These are phyloP conservation scores for Piaya cayana DNA, from an alignment of 2,113 vertebrate species.

Conservation along the genomic window DNA sequence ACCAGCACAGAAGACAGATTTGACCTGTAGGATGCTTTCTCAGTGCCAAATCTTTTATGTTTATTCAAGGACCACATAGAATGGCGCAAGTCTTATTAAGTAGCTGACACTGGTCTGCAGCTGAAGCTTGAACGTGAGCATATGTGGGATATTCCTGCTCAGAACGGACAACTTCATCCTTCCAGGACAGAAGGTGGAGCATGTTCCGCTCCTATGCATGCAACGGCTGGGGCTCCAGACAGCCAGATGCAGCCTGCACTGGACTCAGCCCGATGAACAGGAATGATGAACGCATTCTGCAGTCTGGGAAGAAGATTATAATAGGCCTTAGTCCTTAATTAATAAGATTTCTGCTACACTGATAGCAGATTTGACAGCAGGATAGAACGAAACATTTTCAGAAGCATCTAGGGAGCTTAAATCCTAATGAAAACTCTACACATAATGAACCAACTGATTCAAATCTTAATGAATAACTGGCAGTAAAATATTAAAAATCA, in stretches of 20 bases:
- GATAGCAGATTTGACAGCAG: constrained; percentile 34
- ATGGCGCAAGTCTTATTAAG: neutral
- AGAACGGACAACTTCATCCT: neutral
- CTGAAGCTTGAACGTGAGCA: neutral
- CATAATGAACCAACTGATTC: neutral
- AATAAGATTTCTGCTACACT: constrained; percentile 8
- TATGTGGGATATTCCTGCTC: neutral
- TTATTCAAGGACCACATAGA: neutral
- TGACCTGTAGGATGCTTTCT: neutral
- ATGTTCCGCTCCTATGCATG: rapidly evolving
- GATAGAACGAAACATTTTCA: constrained; percentile 15
- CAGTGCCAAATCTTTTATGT: neutral
- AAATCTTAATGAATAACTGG: neutral
- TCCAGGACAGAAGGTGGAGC: neutral
- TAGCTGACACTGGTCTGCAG: neutral
- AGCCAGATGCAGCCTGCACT: neutral
- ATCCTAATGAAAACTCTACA: constrained; percentile 24
- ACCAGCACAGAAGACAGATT: neutral
- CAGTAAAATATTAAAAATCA: neutral
- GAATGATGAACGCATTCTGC: neutral
- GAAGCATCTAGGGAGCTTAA: constrained; percentile 9
- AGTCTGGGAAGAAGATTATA: neutral
- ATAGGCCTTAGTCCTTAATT: constrained; percentile 1
- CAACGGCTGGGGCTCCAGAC: neutral
- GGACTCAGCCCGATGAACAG: neutral